These are phyloP conservation scores for Platerodrilus igneus DNA, from an alignment of 2,888 invertebrate genomes.

Conservation along the genomic window DNA sequence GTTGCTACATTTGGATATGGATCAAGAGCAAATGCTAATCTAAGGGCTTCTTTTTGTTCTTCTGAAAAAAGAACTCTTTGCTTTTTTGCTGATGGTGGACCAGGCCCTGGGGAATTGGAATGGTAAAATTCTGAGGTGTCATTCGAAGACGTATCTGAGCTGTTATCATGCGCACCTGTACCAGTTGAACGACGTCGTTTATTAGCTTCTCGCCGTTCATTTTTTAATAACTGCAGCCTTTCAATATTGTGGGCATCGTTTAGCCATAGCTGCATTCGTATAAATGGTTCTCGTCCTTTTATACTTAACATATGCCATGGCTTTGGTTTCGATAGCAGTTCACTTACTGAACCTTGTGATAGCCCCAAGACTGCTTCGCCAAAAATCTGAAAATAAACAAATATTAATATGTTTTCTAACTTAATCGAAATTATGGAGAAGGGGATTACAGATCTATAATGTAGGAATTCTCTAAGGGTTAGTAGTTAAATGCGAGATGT, in stretches of 20 bases:
- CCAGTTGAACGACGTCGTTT: constrained; percentile 82
- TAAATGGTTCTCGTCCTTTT: constrained; percentile 94
- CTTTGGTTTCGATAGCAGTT: constrained; percentile 94
- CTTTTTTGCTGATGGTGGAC: constrained; percentile 84
- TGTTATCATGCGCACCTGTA: constrained; percentile 77
- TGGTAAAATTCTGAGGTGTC: constrained; percentile 86
- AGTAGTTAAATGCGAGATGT: too few relatives aligned
- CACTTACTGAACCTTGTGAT: constrained; percentile 95
- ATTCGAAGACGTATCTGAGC: constrained; percentile 82
- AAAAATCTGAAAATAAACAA: constrained; percentile 63
- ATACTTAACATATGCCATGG: constrained; percentile 99
- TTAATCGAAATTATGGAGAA: too few relatives aligned
- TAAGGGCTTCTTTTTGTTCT: constrained; percentile 94
- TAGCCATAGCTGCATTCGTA: constrained; percentile 95
- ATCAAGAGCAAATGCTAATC: constrained; percentile 90
- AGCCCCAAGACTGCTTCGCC: constrained; percentile 96
- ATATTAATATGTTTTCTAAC: constrained; percentile 11
- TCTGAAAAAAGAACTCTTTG: constrained; percentile 96
- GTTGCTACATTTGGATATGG: constrained; percentile 96
- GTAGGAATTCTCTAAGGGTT: too few relatives aligned
- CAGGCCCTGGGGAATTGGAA: constrained; percentile 77
- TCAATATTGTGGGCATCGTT: constrained; percentile 94
- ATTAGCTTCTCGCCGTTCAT: constrained; percentile 86
- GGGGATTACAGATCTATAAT: too few relatives aligned
- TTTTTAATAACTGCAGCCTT: constrained; percentile 83